Evolutionary conservation across 2,888 invertebrate genomes (phyloP), one percentile per base, ranked within the genome.

Genomic region (Lasioglossum leucozonium): DNA sequence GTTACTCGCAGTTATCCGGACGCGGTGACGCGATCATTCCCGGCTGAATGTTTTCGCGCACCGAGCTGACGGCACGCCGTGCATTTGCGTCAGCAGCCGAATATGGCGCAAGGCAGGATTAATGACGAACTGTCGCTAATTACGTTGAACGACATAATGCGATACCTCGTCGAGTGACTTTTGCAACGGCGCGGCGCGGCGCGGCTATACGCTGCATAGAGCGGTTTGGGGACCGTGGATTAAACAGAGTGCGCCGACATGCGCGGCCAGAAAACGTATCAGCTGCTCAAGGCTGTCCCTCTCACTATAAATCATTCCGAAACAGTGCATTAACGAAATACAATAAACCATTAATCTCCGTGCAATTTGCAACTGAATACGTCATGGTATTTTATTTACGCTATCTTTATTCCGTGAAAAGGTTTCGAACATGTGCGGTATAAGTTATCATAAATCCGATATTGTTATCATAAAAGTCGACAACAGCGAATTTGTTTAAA

Each of bases 81-180:
- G 80, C 77, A 51, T 80, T 74, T 71, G 77, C 80, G 77, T 81
- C 79, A 74, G 47, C 37, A 22, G 42, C 47, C 77, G 83, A 74
- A 72, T 79, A 78, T 74, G 77, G 65, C 86, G 80, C 81, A 75
- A 65, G 77, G 85, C 84, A 87, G 88, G 85, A 92, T 91, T 90
- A 91, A 91, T 89, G 91, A 88, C 81, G 85, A 79, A 84, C 86
- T 85, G 80, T 84, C 82, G 88, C 88, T 92, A 92, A 92, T 92
- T 92, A 92, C 88, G 88, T 86, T 83, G 89, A 89, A 84, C 83
- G 84, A 84, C 76, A 85, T 81, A 86, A 81, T 72, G 65, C 37
- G 62, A 75, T 58, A 34, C 62, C 51, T 71, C 37, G 80, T 22
- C 34, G 73, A 77, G 26, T 73, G 77, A 81, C 81, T 87, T 82